Evolutionary conservation across 2,113 vertebrate genomes (phyloP).

Genomic region (Tursiops truncatus): DNA sequence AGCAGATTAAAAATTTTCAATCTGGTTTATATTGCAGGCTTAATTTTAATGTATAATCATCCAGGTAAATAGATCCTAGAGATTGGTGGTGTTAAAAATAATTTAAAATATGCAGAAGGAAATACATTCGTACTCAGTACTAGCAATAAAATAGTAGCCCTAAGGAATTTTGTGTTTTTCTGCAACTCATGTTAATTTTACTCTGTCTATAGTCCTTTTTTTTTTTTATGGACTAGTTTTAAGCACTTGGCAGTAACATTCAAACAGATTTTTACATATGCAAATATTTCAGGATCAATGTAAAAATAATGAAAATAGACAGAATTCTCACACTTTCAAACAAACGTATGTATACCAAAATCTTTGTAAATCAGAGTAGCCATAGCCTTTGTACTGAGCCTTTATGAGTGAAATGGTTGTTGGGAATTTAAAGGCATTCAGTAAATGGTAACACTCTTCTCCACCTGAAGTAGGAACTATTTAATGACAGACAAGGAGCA

Average conservation of each 20-base stretch:
- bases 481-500: neutral
- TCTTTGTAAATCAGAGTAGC: neutral
- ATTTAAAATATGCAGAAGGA: constrained; percentile 48
- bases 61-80: constrained; percentile 49
- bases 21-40: constrained; percentile 46
- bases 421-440: neutral
- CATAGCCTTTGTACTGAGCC: neutral
- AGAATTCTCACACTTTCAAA: constrained; percentile 7
- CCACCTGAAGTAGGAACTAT: neutral
- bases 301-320: constrained; percentile 46
- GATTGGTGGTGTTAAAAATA: constrained; percentile 34
- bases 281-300: neutral
- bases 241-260: constrained; percentile 14
- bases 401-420: neutral
- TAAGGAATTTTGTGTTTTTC: constrained; percentile 26
- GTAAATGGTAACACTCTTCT: neutral
- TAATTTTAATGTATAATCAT: constrained; percentile 60
- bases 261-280: neutral
- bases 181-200: neutral
- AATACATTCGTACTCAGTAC: neutral
- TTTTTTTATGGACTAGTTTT: constrained; percentile 21
- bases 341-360: neutral
- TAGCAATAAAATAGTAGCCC: constrained; percentile 34
- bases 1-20: constrained; percentile 59
- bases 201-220: neutral